These are phyloP conservation scores for Plectus sambesii DNA, from an alignment of 1,140 invertebrate species.

Conservation along the genomic window DNA sequence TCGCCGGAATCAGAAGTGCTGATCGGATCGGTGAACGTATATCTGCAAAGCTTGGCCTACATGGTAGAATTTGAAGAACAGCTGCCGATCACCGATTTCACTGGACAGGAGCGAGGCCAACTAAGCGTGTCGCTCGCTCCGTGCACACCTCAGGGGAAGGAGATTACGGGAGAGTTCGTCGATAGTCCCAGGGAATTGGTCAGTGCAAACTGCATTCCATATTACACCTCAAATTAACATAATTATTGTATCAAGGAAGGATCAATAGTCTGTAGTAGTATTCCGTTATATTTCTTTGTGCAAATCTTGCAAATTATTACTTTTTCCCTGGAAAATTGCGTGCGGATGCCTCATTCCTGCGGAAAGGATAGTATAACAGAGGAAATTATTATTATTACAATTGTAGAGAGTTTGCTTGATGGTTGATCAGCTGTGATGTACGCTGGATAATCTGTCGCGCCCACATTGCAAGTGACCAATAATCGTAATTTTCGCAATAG, in stretches of 20 bases:
- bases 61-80: constrained; percentile 54
- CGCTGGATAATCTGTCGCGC: too few relatives aligned
- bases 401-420: too few relatives aligned
- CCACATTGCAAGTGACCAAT: too few relatives aligned
- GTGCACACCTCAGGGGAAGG: constrained; percentile 48
- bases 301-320: constrained; percentile 4
- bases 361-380: background rate
- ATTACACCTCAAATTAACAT: constrained; percentile 3
- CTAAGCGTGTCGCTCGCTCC: constrained; percentile 51
- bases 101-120: constrained; percentile 53
- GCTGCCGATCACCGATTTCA: constrained; percentile 52
- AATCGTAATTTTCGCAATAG: too few relatives aligned
- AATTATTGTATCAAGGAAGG: background rate
- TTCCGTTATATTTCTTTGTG: background rate
- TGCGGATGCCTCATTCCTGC: background rate
- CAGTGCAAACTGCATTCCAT: constrained; percentile 2
- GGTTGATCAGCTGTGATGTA: too few relatives aligned
- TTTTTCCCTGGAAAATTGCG: background rate
- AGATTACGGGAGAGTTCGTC: constrained; percentile 32
- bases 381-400: background rate
- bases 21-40: constrained; percentile 55
- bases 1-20: constrained; percentile 52
- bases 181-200: constrained; percentile 36
- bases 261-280: background rate
- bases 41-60: constrained; percentile 53